A percentile compares a stretch with the other conserved stretches of the same genome.
Evolutionary conservation across 1,140 invertebrate genomes (phyloP).

Genomic region (Acromyrmex heyeri): DNA sequence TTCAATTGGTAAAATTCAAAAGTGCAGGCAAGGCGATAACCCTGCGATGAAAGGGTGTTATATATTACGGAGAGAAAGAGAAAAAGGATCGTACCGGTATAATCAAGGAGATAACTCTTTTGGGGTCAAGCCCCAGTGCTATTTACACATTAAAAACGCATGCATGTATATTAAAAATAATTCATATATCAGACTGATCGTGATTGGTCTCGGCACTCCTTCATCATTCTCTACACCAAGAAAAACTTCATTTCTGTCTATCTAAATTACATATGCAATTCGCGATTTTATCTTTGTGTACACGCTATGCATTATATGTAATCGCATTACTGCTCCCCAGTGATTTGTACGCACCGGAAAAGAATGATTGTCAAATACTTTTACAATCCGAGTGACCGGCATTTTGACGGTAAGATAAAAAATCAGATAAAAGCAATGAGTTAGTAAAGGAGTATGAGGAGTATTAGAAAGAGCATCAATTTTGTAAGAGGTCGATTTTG

Average conservation of each 20-base stretch:
- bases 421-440: not conserved
- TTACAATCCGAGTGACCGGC: not conserved
- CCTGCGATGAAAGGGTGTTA: conserved; percentile 76
- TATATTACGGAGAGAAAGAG: conserved; percentile 10
- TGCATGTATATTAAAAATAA: conserved; percentile 57
- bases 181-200: conserved; percentile 7
- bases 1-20: conserved; percentile 71
- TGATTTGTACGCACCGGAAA: not conserved
- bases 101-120: conserved; percentile 82
- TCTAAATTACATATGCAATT: not conserved
- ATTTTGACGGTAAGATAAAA: conserved; percentile 17
- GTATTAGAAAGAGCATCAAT: not conserved
- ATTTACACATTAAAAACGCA: conserved; percentile 18
- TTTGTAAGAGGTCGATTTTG: not conserved
- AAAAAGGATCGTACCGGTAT: conserved; percentile 37
- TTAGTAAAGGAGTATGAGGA: not conserved
- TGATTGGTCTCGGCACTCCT: not conserved
- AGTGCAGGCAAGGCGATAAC: conserved; percentile 81
- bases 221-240: not conserved
- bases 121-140: conserved; percentile 50
- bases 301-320: not conserved
- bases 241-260: not conserved
- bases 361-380: not conserved
- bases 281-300: conserved; percentile 1
- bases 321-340: not conserved